Evolutionary conservation across 2,888 invertebrate genomes (phyloP), one percentile per base, ranked within the genome.

Genomic region (Alentia gelatinosa): DNA sequence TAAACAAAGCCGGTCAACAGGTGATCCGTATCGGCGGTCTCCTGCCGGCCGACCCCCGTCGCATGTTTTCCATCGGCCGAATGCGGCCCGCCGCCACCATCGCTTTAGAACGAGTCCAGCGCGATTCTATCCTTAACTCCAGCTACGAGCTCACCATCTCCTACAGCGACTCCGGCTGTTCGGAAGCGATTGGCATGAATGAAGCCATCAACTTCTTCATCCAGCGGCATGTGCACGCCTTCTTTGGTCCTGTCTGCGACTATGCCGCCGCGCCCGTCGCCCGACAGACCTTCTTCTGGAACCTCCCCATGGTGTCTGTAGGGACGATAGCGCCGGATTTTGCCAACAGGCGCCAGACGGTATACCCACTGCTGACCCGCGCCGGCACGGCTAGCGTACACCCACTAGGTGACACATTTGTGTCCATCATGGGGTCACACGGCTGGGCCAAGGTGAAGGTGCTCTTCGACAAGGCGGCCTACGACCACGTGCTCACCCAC

Each of bases 301-400:
- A 96, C 12, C 97, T 97, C 0, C 98, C 98, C 0, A 96, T 98
- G 23, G 96, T 98, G 89, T 98, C 98, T 0, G 97, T 98, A 0
- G 98, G 98, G 0, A 98, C 98, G 0, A 97, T 98, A 91, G 97
- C 98, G 0, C 97, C 97, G 94, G 98, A 98, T 96, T 98, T 98
- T 95, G 97, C 97, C 12, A 42, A 33, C 39, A 35, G 79, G 9
- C 84, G 90, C 15, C 23, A 26, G 26, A 40, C 19, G 23, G 40
- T 68, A 5, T 92, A 90, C 79, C 88, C 91, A 1, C 39, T 91
- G 33, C 68, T 92, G 15, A 92, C 92, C 15, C 88, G 91, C 9
- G 89, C 89, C 0, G 91, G 91, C 0, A 83, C 84, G 1, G 37
- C 63, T 26, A 83, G 42, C 37, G 56, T 91, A 15, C 63, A 68